Conservation (phyloP, 2,888 invertebrate genomes). For the Ormyrus nitidulus region DNA sequence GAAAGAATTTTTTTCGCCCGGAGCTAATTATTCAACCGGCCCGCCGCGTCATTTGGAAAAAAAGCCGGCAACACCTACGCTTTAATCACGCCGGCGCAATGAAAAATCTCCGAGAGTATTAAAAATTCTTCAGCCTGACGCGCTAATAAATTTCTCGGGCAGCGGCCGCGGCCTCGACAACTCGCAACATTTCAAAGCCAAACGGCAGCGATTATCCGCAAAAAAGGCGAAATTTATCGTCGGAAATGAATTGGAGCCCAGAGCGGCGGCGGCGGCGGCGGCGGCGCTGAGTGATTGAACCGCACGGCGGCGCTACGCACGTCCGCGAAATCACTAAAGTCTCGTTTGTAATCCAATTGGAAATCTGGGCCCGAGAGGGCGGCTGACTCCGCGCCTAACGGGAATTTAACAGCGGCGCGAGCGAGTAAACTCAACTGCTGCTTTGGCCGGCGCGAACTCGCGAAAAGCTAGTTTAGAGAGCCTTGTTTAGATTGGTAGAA, state of each 20-base stretch:
- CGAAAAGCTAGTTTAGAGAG: slow-evolving; percentile 67
- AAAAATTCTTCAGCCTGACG: too few relatives aligned
- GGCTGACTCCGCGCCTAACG: slow-evolving; percentile 52
- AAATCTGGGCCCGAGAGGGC: slow-evolving; percentile 41
- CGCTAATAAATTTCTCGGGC: too few relatives aligned
- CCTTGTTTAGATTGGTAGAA: slow-evolving; percentile 63
- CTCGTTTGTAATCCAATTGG: slow-evolving; percentile 60
- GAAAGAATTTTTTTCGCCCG: too few relatives aligned
- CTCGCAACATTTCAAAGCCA: too few relatives aligned
- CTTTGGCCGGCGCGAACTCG: slow-evolving; percentile 63
- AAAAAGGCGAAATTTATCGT: slow-evolving; percentile 25
- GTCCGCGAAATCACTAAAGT: slow-evolving; percentile 39
- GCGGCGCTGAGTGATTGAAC: neutral
- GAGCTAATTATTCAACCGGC: too few relatives aligned
- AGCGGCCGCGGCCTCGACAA: too few relatives aligned
- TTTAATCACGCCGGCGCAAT: too few relatives aligned
- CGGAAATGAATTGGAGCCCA: slow-evolving; percentile 8
- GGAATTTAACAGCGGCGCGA: slow-evolving; percentile 61
- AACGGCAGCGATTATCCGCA: too few relatives aligned
- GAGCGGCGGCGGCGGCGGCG: neutral
- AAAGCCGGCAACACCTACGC: too few relatives aligned
- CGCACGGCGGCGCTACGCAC: neutral
- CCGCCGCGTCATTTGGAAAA: too few relatives aligned
- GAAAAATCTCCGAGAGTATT: too few relatives aligned
- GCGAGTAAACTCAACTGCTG: slow-evolving; percentile 57